Percentiles rank a stretch among this genome's conserved stretches.
Conservation (phyloP, 1,140 invertebrate species). For the Globodera rostochiensis region DNA sequence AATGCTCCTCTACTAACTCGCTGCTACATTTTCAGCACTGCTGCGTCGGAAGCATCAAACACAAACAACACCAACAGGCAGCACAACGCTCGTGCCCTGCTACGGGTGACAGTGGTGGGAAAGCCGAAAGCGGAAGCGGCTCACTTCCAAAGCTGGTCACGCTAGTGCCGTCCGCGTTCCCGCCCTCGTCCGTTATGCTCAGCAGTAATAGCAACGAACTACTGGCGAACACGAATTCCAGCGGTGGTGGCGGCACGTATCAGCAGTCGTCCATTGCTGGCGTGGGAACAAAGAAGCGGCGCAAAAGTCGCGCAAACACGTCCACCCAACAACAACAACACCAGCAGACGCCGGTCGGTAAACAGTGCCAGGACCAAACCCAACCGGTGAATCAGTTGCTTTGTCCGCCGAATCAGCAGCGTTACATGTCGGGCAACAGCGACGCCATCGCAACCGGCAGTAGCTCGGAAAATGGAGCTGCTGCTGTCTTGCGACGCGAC, state of each 20-base stretch:
- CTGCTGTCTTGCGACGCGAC: constrained; percentile 20
- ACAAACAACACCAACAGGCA: background rate
- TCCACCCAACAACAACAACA: background rate
- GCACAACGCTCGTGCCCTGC: constrained; percentile 4
- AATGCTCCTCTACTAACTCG: constrained; percentile 19
- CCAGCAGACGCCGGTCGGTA: background rate
- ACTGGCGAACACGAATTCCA: no score
- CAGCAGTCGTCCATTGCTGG: background rate
- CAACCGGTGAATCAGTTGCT: background rate
- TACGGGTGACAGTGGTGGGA: background rate
- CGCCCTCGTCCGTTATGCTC: constrained; percentile 21
- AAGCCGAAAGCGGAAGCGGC: background rate
- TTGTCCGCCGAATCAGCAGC: background rate
- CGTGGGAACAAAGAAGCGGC: background rate
- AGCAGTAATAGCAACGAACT: constrained; percentile 14
- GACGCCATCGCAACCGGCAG: background rate
- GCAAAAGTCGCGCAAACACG: background rate
- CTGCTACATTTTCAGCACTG: background rate
- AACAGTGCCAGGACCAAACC: background rate
- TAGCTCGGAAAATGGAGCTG: background rate
- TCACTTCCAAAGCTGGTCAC: constrained; percentile 19
- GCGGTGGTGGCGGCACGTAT: background rate
- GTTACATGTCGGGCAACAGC: background rate
- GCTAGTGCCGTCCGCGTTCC: constrained; percentile 21
- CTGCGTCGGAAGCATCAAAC: background rate